These are phyloP conservation scores for Pan troglodytes DNA, from an alignment of 2,113 vertebrate species.

Conservation along the genomic window NHGRI_mPanTro3-v2.1_pri NC_072413.2:34396501-34397000, in stretches of 20 bases:
- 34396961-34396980: not conserved
- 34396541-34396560: conserved; percentile 15
- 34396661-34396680: not conserved
- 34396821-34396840: too few relatives aligned
- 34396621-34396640: not conserved
- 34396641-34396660: not conserved
- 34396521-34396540: conserved; percentile 46
- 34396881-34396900: not conserved
- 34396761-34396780: too few relatives aligned
- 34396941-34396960: not conserved
- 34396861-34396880: not conserved
- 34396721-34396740: not conserved
- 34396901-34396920: not conserved
- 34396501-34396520: conserved; percentile 42
- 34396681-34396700: not conserved
- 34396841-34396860: not conserved
- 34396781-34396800: too few relatives aligned
- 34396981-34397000: not conserved
- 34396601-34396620: conserved; percentile 3
- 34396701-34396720: conserved; percentile 22
- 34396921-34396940: not conserved
- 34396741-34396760: not conserved
- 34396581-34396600: not conserved
- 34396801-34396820: too few relatives aligned
- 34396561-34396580: not conserved